Percentiles rank a stretch among this genome's conserved stretches.
Evolutionary conservation across 2,113 vertebrate species (phyloP).

Genomic region (Cacatua alba): DNA sequence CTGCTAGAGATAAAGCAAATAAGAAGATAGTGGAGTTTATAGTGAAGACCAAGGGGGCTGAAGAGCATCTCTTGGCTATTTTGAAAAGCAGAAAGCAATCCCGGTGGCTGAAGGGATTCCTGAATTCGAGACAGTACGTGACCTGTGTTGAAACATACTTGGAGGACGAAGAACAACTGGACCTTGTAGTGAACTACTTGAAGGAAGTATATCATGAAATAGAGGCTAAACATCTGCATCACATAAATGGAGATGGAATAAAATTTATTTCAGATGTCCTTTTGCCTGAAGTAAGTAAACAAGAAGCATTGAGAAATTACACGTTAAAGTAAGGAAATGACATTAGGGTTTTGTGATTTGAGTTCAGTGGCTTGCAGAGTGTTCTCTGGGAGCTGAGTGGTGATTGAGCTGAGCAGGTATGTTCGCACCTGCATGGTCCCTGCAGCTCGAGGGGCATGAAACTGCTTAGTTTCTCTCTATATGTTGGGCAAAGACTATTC

Average conservation of each 20-base stretch:
- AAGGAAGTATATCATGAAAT: constrained; percentile 73
- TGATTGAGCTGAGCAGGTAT: neutral
- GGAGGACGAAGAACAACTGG: constrained; percentile 89
- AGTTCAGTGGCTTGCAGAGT: neutral
- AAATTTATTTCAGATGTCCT: constrained; percentile 90
- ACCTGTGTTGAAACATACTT: constrained; percentile 83
- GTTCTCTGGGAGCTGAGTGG: neutral
- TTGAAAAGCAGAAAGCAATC: constrained; percentile 83
- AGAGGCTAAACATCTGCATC: constrained; percentile 22
- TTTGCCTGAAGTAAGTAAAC: constrained; percentile 85
- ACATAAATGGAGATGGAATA: constrained; percentile 71
- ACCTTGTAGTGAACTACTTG: constrained; percentile 86
- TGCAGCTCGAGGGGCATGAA: neutral
- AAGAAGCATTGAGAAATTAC: rapidly evolving
- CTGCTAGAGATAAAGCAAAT: constrained; percentile 88
- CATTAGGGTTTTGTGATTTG: rapidly evolving
- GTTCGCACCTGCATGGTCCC: neutral
- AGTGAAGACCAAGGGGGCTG: constrained; percentile 82
- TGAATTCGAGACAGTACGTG: constrained; percentile 61
- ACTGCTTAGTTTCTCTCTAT: rapidly evolving
- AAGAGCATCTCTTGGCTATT: constrained; percentile 84
- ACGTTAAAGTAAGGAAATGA: constrained; percentile 30
- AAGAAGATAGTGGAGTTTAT: constrained; percentile 90
- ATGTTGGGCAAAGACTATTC: neutral
- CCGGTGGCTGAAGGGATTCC: constrained; percentile 84